Base-by-base conservation (phyloP, 2,113 vertebrate species). In the Pachycephala philippinensis region DNA sequence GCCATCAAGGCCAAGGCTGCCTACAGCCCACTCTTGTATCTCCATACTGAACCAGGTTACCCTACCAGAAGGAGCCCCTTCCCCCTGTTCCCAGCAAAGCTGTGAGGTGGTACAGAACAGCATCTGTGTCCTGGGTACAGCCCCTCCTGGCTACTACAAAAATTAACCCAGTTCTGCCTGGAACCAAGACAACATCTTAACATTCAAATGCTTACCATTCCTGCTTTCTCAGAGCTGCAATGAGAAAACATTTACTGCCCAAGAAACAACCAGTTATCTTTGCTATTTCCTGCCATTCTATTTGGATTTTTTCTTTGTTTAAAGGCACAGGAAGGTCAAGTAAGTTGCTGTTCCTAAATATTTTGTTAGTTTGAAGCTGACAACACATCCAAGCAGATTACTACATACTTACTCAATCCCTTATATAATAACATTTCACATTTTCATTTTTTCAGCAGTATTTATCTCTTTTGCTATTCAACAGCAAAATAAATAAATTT, bases 401-500 rank as follows among this genome's bases (percentile, higher is more conserved):
- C 39, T 42, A 26, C 15, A 20, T 50, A 59, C 4, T 85, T 64
- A 65, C 1, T 39, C 40, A 57, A 59, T 33, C 24, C 18, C 3
- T 86, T 85, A 53, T 61, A 42, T 33, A 86, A 44, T 35, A 74
- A 39, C 13, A 56, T 74, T 87, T 69, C 3, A 18, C 6, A 26
- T 85, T 90, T 72, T 76, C 8, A 33, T 72, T 93, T 94, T 87
- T 69, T 40, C 22, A 69, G 35, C 10, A 70, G 11, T 54, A 69
- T 70, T 81, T 70, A 13, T 91, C 14, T 74, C 28, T 79, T 84
- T 70, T 75, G 6, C 3, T 77, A 59, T 92, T 93, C 40, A 92
- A 33, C 6, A 30, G 13, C 17, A 88, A 92, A 86, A 77, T n/a
- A 76, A 95, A 93, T 79, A 86, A 57, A 54, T 42, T 39, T 74